Evolutionary conservation across 2,113 vertebrate species (phyloP).

Genomic region (Toxostoma redivivum): DNA sequence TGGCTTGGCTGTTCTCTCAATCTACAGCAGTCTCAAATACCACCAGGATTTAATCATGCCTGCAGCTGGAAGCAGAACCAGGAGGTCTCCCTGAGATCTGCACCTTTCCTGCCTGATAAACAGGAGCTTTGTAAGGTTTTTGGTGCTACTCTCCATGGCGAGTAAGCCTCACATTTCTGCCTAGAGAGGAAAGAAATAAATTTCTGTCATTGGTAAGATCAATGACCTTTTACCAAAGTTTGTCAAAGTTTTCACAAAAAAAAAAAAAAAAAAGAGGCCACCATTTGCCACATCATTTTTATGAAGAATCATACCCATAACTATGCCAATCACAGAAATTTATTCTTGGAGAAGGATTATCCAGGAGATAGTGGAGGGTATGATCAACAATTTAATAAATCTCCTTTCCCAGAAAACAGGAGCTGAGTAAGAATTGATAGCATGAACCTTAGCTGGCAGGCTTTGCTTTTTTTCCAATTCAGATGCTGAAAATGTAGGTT

Average conservation of each 20-base stretch:
- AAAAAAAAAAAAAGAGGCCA: background rate
- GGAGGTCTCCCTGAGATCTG: background rate
- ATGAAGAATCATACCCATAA: background rate
- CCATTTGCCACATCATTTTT: background rate
- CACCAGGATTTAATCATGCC: background rate
- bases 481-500: background rate
- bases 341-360: background rate
- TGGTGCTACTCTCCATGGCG: background rate
- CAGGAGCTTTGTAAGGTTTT: background rate
- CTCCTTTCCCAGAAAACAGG: background rate
- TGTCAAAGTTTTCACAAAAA: background rate
- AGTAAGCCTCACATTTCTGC: background rate
- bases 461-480: background rate
- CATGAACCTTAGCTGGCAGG: background rate
- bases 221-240: background rate
- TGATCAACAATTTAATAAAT: background rate
- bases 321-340: background rate
- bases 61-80: background rate
- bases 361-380: background rate
- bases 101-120: background rate
- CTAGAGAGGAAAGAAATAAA: background rate
- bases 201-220: background rate
- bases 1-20: constrained; percentile 39
- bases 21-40: background rate
- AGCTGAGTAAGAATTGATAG: background rate